phyloP scores from a whole-genome alignment of 2,113 vertebrate species.

The Plecturocebus donacophilus region DNA sequence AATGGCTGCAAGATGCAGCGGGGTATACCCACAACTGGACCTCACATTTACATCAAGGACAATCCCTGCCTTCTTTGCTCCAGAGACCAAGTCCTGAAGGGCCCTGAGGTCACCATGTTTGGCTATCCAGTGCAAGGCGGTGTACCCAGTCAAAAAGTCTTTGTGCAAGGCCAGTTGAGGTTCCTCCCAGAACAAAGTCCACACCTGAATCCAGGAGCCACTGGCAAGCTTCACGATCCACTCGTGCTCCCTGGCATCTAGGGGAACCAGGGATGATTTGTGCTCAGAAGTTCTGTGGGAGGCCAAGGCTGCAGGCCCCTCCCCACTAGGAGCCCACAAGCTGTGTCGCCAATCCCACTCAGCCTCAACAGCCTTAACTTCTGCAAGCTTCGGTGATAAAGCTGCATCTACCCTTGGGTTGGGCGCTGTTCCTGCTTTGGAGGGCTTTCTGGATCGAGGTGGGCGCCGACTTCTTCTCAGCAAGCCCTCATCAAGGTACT shows the following conservation, averaged over 20 bases:
- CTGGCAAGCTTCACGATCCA: conserved; percentile 93
- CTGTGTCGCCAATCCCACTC: not conserved
- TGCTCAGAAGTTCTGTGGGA: conserved; percentile 22
- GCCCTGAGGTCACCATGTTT: conserved; percentile 92
- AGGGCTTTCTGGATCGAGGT: conserved; percentile 71
- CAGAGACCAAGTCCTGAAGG: conserved; percentile 89
- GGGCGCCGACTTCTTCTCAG: conserved; percentile 38
- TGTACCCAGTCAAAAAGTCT: conserved; percentile 96
- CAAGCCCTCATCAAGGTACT: conserved; percentile 45
- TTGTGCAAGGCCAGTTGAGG: conserved; percentile 87
- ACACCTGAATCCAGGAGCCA: conserved; percentile 88
- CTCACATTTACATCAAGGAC: conserved; percentile 87
- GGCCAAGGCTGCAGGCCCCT: not conserved
- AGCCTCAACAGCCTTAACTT: not conserved
- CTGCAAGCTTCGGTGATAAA: conserved; percentile 69
- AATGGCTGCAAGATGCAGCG: conserved; percentile 94
- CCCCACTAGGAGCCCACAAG: not conserved
- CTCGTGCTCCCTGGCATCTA: conserved; percentile 89
- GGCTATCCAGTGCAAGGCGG: conserved; percentile 95
- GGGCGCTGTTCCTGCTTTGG: conserved; percentile 76
- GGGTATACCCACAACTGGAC: conserved; percentile 92
- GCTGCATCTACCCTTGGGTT: conserved; percentile 82
- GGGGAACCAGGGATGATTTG: conserved; percentile 84
- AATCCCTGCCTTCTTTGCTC: conserved; percentile 84
- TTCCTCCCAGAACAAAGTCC: conserved; percentile 90